phyloP scores from a whole-genome alignment of 2,797 vertebrate species.

The Bradypodion ventrale region DNA sequence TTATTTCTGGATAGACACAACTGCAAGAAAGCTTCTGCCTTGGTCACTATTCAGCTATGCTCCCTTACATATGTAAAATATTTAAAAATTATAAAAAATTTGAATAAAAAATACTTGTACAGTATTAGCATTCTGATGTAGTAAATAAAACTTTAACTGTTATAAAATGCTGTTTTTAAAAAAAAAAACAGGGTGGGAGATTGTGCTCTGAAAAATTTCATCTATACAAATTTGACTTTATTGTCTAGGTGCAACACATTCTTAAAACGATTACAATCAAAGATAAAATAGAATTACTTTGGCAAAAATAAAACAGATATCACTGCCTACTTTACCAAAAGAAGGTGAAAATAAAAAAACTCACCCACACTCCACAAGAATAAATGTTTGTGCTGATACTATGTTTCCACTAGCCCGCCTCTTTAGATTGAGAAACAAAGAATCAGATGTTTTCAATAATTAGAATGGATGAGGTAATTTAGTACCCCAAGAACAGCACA shows the following conservation, averaged over 20 bases:
- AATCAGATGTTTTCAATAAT: conserved; percentile 40
- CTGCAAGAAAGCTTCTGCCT: neutral
- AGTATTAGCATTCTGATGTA: neutral
- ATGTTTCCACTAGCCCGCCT: neutral
- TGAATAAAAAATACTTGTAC: neutral
- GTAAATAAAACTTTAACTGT: neutral
- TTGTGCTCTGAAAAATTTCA: neutral
- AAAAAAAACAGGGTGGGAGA: neutral
- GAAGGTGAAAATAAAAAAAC: conserved; percentile 23
- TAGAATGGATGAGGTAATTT: conserved; percentile 23
- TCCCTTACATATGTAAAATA: neutral
- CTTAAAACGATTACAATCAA: neutral
- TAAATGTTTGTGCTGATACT: conserved; percentile 1
- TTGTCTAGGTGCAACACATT: neutral
- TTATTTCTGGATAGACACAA: neutral
- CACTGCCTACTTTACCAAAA: conserved; percentile 3
- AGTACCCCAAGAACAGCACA: conserved; percentile 30
- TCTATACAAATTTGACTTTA: neutral
- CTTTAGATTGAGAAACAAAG: conserved; percentile 32
- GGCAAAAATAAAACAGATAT: neutral
- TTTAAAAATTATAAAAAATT: neutral
- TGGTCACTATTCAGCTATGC: neutral
- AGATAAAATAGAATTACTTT: neutral
- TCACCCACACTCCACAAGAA: conserved; percentile 48
- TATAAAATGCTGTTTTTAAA: neutral